Evolutionary conservation across 2,797 vertebrate species (phyloP), one percentile per base, ranked within the genome.

Genomic region (Halcyon smyrnensis): DNA sequence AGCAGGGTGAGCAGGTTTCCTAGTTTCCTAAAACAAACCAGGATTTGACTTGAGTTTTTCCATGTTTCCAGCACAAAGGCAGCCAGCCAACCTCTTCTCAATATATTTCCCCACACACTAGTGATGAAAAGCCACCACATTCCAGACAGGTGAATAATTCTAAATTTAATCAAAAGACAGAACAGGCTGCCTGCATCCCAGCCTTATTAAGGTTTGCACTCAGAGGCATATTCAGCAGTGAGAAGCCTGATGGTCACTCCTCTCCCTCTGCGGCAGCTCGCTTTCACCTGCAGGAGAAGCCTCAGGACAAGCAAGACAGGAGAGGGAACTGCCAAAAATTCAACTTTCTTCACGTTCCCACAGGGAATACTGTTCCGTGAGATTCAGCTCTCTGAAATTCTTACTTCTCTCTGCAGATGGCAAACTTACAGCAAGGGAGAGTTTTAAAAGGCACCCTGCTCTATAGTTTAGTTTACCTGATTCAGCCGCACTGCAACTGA

Each of bases 71-170:
- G 57, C 8, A 37, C 56, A 88, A 90, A 78, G 81, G 56, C 53
- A 78, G 30, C 5, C 21, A 59, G 51, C 3, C 80, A 93, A 65
- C 13, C 12, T 48, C 19, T 77, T 39, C 45, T 69, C 1, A 0
- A 32, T 86, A 6, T n/a, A 41, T 43, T 95, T 87, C 28, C 39
- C 7, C 17, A 2, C 32, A 65, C 23, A 27, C 34, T 18, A 27
- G 77, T 60, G 54, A 94, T 50, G 87, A 82, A 91, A 93, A 71
- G 30, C 69, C 88, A 94, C 43, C 24, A 63, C 63, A 70, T 76
- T 81, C 54, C 86, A 89, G 25, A 28, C 74, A 79, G 23, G 39
- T 95, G 82, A 93, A 90, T 88, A 15, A 62, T 56, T 73, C 75
- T 53, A 63, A 81, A 46, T 46, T 69, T 36, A 82, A 25, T 30